Evolutionary conservation across 2,888 invertebrate species (phyloP).

Genomic region (Noctua janthe): DNA sequence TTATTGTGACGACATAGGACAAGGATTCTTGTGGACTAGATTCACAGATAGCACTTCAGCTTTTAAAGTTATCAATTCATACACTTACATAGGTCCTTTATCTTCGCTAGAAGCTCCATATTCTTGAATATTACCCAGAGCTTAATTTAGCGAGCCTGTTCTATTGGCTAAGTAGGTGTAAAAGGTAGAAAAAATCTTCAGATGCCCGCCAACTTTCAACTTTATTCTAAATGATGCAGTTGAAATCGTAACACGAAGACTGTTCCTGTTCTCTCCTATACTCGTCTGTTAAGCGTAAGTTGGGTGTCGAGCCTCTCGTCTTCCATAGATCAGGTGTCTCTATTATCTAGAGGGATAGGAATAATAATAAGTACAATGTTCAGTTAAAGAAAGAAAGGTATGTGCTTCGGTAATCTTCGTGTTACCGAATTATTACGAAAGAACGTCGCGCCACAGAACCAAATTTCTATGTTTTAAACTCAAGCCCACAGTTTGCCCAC

Average conservation of each 20-base stretch:
- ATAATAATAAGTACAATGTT: background rate
- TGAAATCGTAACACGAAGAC: slow-evolving; percentile 82
- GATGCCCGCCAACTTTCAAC: slow-evolving; percentile 60
- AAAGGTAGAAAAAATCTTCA: slow-evolving; percentile 49
- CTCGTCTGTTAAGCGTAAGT: slow-evolving; percentile 83
- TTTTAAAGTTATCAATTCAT: background rate
- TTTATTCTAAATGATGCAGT: slow-evolving; percentile 82
- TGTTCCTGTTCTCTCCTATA: slow-evolving; percentile 74
- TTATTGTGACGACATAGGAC: background rate
- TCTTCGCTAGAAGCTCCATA: background rate
- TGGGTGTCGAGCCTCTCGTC: slow-evolving; percentile 82
- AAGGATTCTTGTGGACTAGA: background rate
- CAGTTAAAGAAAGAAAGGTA: background rate
- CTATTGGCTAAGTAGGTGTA: background rate
- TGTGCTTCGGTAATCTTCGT: background rate
- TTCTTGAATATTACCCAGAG: background rate
- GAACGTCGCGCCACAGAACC: background rate
- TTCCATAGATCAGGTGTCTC: slow-evolving; percentile 98
- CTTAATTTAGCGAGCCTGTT: background rate
- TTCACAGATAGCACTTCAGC: background rate
- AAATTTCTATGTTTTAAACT: background rate
- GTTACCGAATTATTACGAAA: background rate
- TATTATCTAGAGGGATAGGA: slow-evolving; percentile 92
- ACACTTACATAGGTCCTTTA: background rate
- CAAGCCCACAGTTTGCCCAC: no score